Evolutionary conservation across 2,888 invertebrate genomes (phyloP).

Genomic region (Phyllotreta striolata): DNA sequence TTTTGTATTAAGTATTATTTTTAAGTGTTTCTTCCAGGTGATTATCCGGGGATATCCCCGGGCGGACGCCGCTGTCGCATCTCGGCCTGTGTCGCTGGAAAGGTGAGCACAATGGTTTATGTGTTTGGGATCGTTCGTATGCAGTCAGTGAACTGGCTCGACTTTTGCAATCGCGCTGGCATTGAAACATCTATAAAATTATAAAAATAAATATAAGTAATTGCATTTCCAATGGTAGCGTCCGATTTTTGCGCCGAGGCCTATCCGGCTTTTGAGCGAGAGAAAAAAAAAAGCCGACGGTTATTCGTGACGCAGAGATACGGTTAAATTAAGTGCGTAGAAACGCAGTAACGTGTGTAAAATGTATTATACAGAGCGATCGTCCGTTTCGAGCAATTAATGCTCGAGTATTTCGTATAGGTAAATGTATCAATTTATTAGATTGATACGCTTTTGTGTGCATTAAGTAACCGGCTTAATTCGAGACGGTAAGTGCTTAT

Average conservation of each 20-base stretch:
- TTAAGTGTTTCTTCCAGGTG: too few relatives aligned
- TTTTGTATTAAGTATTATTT: too few relatives aligned
- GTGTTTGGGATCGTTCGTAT: constrained; percentile 37
- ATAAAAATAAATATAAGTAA: constrained; percentile 42
- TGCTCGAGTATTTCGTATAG: too few relatives aligned
- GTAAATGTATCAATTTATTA: too few relatives aligned
- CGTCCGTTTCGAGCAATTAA: too few relatives aligned
- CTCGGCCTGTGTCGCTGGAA: constrained; percentile 34
- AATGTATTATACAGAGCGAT: constrained; percentile 1
- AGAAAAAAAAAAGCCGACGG: constrained; percentile 9
- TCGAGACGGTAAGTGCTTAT: too few relatives aligned
- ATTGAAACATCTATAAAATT: constrained; percentile 44
- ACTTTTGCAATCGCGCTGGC: constrained; percentile 41
- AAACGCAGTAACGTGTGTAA: neutral
- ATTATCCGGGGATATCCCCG: too few relatives aligned
- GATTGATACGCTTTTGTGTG: too few relatives aligned
- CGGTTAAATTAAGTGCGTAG: constrained; percentile 13
- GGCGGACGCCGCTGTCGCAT: constrained; percentile 25
- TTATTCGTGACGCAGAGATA: constrained; percentile 13
- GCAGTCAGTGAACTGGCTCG: constrained; percentile 44
- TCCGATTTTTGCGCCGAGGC: constrained; percentile 29
- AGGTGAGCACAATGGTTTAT: constrained; percentile 41
- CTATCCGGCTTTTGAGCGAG: constrained; percentile 23
- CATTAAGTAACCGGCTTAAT: too few relatives aligned
- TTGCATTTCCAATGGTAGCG: constrained; percentile 35